Evolutionary conservation across 53 echinoderm and acorn worm species (phyloP).

Genomic region (Apostichopus leukothele): DNA sequence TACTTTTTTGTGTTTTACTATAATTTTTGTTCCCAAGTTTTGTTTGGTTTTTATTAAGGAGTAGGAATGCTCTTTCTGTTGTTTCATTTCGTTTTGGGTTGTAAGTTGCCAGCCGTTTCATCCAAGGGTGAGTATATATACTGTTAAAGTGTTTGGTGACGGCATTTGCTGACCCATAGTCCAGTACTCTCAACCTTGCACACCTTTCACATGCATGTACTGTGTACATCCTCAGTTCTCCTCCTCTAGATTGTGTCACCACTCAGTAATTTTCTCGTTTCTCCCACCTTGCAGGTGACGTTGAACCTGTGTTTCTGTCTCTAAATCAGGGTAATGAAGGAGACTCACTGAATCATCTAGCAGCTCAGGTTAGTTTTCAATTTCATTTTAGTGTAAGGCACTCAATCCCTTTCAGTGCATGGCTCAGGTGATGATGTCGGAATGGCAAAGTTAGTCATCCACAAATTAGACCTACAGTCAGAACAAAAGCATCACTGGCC

Average conservation of each 20-base stretch:
- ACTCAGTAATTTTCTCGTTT: neutral
- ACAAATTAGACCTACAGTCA: no score
- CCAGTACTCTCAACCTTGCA: slow-evolving; percentile 39
- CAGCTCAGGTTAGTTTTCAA: neutral
- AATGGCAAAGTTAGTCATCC: no score
- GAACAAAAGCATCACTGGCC: no score
- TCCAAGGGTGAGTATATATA: slow-evolving; percentile 35
- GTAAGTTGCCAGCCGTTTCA: slow-evolving; percentile 13
- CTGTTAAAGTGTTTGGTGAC: slow-evolving; percentile 33
- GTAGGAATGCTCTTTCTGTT: slow-evolving; percentile 28
- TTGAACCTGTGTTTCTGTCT: neutral
- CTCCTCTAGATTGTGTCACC: neutral
- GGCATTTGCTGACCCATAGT: slow-evolving; percentile 43
- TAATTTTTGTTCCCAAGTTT: slow-evolving; percentile 23
- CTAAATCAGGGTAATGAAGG: neutral
- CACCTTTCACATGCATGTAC: slow-evolving; percentile 22
- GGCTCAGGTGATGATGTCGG: no score
- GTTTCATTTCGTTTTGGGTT: slow-evolving; percentile 30
- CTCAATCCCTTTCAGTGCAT: no score
- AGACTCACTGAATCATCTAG: neutral
- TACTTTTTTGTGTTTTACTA: neutral
- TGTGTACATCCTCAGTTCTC: neutral
- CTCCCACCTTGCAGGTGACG: neutral
- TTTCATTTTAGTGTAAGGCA: no score
- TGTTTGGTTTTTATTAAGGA: slow-evolving; percentile 19